Base-by-base conservation (phyloP, 2,888 invertebrate genomes). In the Iphiclides podalirius region DNA sequence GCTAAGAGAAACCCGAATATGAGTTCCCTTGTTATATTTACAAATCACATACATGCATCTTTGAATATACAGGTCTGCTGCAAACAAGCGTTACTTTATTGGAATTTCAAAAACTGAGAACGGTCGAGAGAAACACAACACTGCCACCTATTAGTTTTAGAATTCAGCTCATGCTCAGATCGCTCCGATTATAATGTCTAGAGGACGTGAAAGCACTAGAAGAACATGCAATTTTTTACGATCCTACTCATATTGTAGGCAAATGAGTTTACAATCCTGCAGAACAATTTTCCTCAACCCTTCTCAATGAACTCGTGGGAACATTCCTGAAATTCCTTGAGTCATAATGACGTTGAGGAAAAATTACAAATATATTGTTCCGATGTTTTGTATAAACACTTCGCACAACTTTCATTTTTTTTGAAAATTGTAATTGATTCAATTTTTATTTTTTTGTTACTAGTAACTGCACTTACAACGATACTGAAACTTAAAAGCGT, bases 121-220 rank as follows among this genome's bases (percentile, higher is more conserved):
- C 38, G 33, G 28, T 41, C 33, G 23, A 14, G 39, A 46, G 17
- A 39, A 20, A 28, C 13, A 13, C 11, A 39, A 12, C 17, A 33
- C 13, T 23, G 23, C 6, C 60, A 53, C 55, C 57, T 61, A 54
- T 55, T 35, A 52, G 62, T 60, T 62, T 70, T 63, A 70, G 71
- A 72, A 81, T 80, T 79, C 75, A 55, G 54, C 52, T 53, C 75
- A 62, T 72, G 75, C 71, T 60, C 57, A 66, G 63, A 64, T 65
- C 63, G 60, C 61, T 59, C 63, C 59, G 67, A 31, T 31, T 65
- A 60, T 65, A 63, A 59, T 61, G 72, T 66, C 72, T 66, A 55
- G 65, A 57, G 53, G 45, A 63, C 79, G 74, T 79, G 77, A 64
- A 72, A 28, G 52, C 53, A 73, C 62, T 79, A 51, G 59, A 59